These are phyloP conservation scores for Stomatorhinus ivindoensis DNA, from an alignment of 2,113 vertebrate species.

Conservation along the genomic window DNA sequence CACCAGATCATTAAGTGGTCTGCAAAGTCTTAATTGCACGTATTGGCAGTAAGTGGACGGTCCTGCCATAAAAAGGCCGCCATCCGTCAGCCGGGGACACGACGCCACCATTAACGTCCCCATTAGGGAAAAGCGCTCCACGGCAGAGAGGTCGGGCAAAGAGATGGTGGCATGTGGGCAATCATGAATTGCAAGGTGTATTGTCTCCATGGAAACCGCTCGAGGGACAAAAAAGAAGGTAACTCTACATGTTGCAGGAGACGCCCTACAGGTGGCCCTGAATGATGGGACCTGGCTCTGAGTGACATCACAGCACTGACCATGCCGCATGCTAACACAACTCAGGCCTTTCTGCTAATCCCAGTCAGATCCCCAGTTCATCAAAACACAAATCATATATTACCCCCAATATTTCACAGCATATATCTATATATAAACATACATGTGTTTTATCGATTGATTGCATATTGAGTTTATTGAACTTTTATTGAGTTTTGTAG, in stretches of 20 bases:
- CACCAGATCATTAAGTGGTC: background rate
- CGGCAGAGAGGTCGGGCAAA: constrained; percentile 6
- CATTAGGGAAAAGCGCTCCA: background rate
- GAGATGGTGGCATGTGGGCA: constrained; percentile 16
- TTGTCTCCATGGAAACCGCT: constrained; percentile 46
- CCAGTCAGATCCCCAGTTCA: background rate
- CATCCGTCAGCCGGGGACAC: background rate
- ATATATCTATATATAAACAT: background rate
- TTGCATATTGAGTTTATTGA: background rate
- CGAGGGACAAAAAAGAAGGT: constrained; percentile 23
- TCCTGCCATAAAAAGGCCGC: background rate
- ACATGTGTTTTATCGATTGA: background rate
- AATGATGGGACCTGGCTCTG: background rate
- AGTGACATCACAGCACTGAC: constrained; percentile 10
- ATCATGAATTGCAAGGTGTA: constrained; percentile 29
- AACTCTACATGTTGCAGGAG: constrained; percentile 7
- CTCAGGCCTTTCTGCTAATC: background rate
- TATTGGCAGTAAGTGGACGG: background rate
- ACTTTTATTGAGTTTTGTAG: background rate
- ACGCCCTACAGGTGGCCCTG: background rate
- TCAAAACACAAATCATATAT: background rate
- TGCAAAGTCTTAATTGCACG: background rate
- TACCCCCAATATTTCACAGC: background rate
- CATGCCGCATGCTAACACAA: background rate
- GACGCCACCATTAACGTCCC: background rate